A percentile compares a stretch with the other conserved stretches of the same genome.
These are phyloP conservation scores for Vidua macroura DNA, from an alignment of 2,113 vertebrate species.

Conservation along the genomic window DNA sequence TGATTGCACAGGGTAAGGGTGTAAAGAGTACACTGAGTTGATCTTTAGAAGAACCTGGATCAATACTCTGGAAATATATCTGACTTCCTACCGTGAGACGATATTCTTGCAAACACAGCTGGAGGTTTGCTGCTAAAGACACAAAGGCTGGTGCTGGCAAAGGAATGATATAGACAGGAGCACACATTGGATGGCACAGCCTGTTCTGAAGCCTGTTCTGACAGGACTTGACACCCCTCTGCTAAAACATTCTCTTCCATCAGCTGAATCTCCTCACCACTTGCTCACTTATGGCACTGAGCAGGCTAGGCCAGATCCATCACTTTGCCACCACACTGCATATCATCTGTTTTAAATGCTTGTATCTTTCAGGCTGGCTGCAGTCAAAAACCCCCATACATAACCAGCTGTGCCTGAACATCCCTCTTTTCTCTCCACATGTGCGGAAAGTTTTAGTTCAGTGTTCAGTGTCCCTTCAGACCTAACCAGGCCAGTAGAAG, in stretches of 20 bases:
- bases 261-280: not conserved
- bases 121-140: not conserved
- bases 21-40: not conserved
- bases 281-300: not conserved
- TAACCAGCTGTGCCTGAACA: not conserved
- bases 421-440: not conserved
- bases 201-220: not conserved
- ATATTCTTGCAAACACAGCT: not conserved
- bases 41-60: not conserved
- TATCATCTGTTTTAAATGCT: not conserved
- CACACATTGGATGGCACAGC: not conserved
- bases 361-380: not conserved
- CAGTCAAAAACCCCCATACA: not conserved
- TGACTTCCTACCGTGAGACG: not conserved
- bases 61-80: not conserved
- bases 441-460: not conserved
- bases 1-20: not conserved
- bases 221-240: not conserved
- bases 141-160: not conserved
- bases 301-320: not conserved
- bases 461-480: not conserved
- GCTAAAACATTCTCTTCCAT: not conserved
- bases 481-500: not conserved
- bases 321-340: not conserved
- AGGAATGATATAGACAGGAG: not conserved